Percentiles rank a stretch among this genome's conserved stretches.
phyloP scores from a whole-genome alignment of 2,113 vertebrate species.

The Alligator mississippiensis region DNA sequence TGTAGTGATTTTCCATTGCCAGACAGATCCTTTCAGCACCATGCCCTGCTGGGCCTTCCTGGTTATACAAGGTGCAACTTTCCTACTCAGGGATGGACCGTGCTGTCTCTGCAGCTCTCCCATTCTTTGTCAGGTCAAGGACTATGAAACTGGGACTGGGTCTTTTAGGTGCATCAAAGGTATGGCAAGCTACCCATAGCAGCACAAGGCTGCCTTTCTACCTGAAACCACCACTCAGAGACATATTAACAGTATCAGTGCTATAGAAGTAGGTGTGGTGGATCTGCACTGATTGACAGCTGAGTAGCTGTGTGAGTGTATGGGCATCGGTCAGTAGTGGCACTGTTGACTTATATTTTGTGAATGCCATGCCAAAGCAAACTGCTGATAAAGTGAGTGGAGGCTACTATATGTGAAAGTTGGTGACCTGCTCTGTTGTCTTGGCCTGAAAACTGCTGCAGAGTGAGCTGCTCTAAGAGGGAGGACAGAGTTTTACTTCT shows the following conservation, averaged over 20 bases:
- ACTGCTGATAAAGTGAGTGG: neutral
- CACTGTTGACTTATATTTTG: neutral
- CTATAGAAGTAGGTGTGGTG: neutral
- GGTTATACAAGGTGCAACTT: neutral
- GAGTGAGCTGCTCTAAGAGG: neutral
- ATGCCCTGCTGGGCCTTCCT: neutral
- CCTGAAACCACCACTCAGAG: neutral
- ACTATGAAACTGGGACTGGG: neutral
- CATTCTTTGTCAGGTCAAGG: neutral
- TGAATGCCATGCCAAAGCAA: neutral
- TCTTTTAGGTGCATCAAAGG: neutral
- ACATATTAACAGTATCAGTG: neutral
- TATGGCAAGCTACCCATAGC: neutral
- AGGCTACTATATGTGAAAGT: neutral
- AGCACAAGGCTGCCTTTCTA: neutral
- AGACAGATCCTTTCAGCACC: accelerated
- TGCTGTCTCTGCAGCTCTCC: neutral
- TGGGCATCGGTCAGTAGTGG: neutral
- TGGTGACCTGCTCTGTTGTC: neutral
- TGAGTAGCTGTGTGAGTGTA: neutral
- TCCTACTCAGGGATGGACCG: neutral
- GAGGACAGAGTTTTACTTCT: neutral
- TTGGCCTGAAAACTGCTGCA: neutral
- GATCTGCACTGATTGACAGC: neutral
- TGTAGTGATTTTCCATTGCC: accelerated